A percentile compares a stretch with the other conserved stretches of the same genome.
These are phyloP conservation scores for Aegithalos caudatus DNA, from an alignment of 2,113 vertebrate genomes.

Conservation along the genomic window DNA sequence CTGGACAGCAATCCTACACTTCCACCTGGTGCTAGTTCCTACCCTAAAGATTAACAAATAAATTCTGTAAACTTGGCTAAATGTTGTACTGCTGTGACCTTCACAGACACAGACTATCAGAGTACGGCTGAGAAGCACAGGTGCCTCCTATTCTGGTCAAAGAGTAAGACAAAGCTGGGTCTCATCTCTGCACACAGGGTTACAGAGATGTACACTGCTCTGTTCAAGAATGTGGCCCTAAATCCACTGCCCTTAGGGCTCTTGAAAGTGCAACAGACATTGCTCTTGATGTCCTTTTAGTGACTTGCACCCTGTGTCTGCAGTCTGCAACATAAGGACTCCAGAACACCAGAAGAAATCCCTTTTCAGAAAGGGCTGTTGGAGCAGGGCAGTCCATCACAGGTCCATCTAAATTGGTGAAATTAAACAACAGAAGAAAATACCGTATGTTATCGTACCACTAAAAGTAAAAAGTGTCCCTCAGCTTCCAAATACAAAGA, in stretches of 20 bases:
- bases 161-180: not conserved
- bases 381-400: not conserved
- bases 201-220: accelerated
- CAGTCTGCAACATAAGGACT: not conserved
- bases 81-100: not conserved
- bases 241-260: not conserved
- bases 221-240: not conserved
- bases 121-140: not conserved
- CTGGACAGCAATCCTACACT: not conserved
- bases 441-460: not conserved
- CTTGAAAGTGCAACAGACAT: not conserved
- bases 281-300: not conserved
- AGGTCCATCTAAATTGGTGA: not conserved
- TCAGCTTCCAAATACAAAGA: not conserved
- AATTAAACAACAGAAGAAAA: not conserved
- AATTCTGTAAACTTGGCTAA: not conserved
- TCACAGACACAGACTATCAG: not conserved
- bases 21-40: not conserved
- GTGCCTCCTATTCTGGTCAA: not conserved
- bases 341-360: not conserved
- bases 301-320: not conserved
- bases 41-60: not conserved
- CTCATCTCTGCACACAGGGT: not conserved
- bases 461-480: not conserved
- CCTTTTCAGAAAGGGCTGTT: not conserved